Evolutionary conservation across 2,113 vertebrate species (phyloP).

Genomic region (Hypanus sabinus): DNA sequence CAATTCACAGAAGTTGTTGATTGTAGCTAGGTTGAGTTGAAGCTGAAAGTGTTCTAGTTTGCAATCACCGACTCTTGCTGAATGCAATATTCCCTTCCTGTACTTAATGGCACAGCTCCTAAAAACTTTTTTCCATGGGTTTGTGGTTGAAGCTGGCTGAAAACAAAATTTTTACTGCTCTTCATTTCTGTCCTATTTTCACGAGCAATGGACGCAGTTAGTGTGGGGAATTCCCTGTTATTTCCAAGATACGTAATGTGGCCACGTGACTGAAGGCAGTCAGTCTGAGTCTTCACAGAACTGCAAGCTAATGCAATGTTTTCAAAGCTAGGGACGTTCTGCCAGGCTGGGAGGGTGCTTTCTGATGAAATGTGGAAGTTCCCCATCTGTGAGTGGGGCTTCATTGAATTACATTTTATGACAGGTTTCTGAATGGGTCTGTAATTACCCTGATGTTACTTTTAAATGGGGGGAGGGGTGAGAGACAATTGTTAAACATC

Average conservation of each 20-base stretch:
- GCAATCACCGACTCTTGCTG: neutral
- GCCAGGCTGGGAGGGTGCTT: too few relatives aligned
- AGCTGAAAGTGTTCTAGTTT: neutral
- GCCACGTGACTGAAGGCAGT: neutral
- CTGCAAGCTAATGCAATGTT: neutral
- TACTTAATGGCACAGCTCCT: too few relatives aligned
- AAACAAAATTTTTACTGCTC: neutral
- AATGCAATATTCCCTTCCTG: neutral
- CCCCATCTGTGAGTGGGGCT: neutral
- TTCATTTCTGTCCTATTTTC: neutral
- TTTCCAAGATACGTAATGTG: neutral
- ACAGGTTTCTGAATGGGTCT: neutral
- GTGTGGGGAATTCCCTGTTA: constrained; percentile 13
- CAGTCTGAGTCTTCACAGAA: neutral
- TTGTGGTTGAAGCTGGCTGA: neutral
- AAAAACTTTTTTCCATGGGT: neutral
- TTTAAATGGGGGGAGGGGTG: neutral
- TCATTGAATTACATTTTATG: too few relatives aligned
- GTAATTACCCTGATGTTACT: neutral
- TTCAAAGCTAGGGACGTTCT: neutral
- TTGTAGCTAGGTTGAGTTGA: too few relatives aligned
- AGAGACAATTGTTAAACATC: neutral
- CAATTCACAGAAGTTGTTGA: too few relatives aligned
- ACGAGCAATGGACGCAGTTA: neutral
- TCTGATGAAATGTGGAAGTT: neutral